phyloP scores from a whole-genome alignment of 92 coral and sea anemone genomes.

The Anthopleura xanthogrammica region DNA sequence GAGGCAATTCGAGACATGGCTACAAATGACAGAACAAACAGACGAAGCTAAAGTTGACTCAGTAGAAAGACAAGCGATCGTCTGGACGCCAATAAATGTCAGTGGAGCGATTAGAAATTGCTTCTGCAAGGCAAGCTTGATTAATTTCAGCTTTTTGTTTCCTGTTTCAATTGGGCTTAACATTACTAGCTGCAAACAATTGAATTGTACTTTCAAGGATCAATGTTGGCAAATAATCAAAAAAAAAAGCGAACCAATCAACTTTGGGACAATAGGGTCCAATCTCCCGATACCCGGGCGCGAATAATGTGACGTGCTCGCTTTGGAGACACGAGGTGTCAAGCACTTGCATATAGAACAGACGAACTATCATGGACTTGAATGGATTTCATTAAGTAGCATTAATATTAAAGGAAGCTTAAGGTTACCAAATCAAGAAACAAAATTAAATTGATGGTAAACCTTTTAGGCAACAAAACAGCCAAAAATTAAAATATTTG shows the following conservation, averaged over 20 bases:
- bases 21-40: not conserved
- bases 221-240: slow-evolving; percentile 28
- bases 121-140: slow-evolving; percentile 19
- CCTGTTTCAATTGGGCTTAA: slow-evolving; percentile 38
- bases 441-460: not conserved
- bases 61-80: not conserved
- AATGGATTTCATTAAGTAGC: not conserved
- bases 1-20: not conserved
- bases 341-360: not conserved
- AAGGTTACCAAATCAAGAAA: not conserved
- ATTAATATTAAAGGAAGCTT: not conserved
- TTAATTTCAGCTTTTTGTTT: slow-evolving; percentile 31
- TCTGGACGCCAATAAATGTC: slow-evolving; percentile 9
- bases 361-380: not conserved
- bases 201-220: not conserved
- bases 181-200: slow-evolving; percentile 30
- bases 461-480: not conserved
- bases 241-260: slow-evolving; percentile 4
- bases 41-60: not conserved
- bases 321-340: not conserved
- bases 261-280: not conserved
- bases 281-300: not conserved
- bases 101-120: slow-evolving; percentile 9
- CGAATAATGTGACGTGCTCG: too few relatives aligned
- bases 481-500: not conserved